Conservation (phyloP, 1,140 invertebrate species). For the Ips nitidus region DNA sequence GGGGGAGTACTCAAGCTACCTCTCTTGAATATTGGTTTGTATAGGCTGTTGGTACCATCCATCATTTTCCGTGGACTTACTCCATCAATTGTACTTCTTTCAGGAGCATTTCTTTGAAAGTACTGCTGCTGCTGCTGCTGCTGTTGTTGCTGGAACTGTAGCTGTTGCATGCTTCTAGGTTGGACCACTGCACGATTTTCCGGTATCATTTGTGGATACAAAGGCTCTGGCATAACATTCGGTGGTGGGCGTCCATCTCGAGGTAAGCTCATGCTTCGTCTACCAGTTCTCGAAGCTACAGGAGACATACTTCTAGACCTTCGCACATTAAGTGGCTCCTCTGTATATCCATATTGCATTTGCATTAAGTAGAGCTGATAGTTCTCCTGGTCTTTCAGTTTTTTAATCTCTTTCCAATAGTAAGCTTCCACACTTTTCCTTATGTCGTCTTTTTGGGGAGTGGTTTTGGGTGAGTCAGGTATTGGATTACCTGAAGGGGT, state of each 20-base stretch:
- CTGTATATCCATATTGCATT: constrained; percentile 44
- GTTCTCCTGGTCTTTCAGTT: constrained; percentile 59
- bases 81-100: constrained; percentile 40
- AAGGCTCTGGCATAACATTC: constrained; percentile 3
- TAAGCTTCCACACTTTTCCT: constrained; percentile 60
- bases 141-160: constrained; percentile 33
- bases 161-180: constrained; percentile 32
- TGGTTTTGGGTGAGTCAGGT: constrained; percentile 32
- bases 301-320: constrained; percentile 45
- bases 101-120: constrained; percentile 38
- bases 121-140: constrained; percentile 18
- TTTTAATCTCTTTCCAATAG: constrained; percentile 62
- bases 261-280: constrained; percentile 49
- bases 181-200: constrained; percentile 39
- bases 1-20: constrained; percentile 54
- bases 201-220: constrained; percentile 39
- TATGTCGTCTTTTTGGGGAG: constrained; percentile 52
- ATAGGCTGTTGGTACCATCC: constrained; percentile 30
- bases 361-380: constrained; percentile 51
- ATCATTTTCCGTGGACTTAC: constrained; percentile 6
- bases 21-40: constrained; percentile 57
- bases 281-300: constrained; percentile 33
- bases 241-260: constrained; percentile 34
- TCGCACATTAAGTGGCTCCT: constrained; percentile 41
- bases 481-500: constrained; percentile 26